These are phyloP conservation scores for Amblyornis subalaris DNA, from an alignment of 2,113 vertebrate genomes.

Conservation along the genomic window DNA sequence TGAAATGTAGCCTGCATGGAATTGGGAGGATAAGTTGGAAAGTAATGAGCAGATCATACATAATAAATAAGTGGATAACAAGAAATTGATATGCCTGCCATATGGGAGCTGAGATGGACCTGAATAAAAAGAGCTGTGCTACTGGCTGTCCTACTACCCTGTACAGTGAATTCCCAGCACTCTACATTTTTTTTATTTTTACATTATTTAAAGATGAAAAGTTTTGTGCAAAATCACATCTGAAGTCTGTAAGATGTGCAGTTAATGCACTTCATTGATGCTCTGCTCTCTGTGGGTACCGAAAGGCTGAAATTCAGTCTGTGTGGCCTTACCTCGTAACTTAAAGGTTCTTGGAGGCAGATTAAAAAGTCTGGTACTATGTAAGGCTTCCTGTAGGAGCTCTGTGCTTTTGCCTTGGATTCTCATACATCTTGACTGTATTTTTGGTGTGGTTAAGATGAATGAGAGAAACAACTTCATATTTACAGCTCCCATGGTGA, in stretches of 20 bases:
- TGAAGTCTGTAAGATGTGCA: background rate
- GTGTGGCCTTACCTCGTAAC: background rate
- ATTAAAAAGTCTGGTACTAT: background rate
- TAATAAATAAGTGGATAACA: constrained; percentile 55
- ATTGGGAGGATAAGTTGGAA: constrained; percentile 20
- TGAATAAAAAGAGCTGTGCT: background rate
- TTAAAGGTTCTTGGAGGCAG: background rate
- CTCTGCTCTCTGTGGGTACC: background rate
- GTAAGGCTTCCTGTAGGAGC: background rate
- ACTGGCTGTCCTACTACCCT: background rate
- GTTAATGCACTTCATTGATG: background rate
- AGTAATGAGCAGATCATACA: constrained; percentile 31
- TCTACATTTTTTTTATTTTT: background rate
- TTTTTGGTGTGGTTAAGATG: constrained; percentile 1
- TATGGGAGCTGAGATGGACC: background rate
- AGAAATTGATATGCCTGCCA: constrained; percentile 49
- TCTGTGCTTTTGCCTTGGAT: background rate
- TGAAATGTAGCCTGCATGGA: constrained; percentile 28
- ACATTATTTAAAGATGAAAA: background rate
- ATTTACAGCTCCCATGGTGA: background rate
- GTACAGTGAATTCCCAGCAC: background rate
- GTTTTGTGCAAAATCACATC: background rate
- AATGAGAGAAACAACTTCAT: background rate
- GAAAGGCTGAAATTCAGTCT: background rate
- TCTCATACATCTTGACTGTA: background rate